Evolutionary conservation across 2,113 vertebrate species (phyloP).

Genomic region (Morone saxatilis): DNA sequence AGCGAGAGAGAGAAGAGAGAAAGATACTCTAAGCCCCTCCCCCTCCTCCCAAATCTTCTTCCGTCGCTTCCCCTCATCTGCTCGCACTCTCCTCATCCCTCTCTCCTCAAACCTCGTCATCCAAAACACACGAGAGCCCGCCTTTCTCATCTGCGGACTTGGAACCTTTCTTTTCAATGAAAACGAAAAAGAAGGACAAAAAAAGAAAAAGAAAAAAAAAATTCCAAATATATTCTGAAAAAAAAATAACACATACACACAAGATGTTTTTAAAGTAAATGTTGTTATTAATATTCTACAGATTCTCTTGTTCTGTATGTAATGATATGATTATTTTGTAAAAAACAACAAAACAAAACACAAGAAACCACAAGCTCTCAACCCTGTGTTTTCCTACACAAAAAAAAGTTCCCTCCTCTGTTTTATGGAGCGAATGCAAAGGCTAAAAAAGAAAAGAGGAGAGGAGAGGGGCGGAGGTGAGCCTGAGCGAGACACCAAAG

Average conservation of each 20-base stretch:
- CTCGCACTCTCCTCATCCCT: slow-evolving; percentile 67
- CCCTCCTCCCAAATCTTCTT: slow-evolving; percentile 39
- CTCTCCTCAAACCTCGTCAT: slow-evolving; percentile 74
- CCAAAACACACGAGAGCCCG: slow-evolving; percentile 80
- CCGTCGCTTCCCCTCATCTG: slow-evolving; percentile 53
- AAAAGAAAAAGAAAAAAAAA: slow-evolving; percentile 48
- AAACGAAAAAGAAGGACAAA: slow-evolving; percentile 71
- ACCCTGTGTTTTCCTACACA: slow-evolving; percentile 77
- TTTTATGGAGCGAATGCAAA: slow-evolving; percentile 72
- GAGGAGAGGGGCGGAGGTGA: slow-evolving; percentile 51
- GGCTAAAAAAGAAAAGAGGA: slow-evolving; percentile 47
- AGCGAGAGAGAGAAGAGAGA: slow-evolving; percentile 68
- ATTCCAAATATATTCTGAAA: slow-evolving; percentile 78
- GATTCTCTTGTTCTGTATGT: slow-evolving; percentile 85
- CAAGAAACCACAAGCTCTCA: slow-evolving; percentile 80
- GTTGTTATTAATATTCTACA: slow-evolving; percentile 86
- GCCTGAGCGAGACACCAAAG: slow-evolving; percentile 56
- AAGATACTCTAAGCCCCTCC: slow-evolving; percentile 71
- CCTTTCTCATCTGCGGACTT: slow-evolving; percentile 83
- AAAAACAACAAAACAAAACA: slow-evolving; percentile 76
- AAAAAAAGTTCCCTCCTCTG: slow-evolving; percentile 67
- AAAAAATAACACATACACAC: slow-evolving; percentile 74
- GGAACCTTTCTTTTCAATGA: slow-evolving; percentile 84
- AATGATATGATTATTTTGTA: slow-evolving; percentile 85
- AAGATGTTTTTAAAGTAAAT: slow-evolving; percentile 83